A percentile compares a stretch with the other conserved stretches of the same genome.
phyloP scores from a whole-genome alignment of 2,113 vertebrate genomes.

The Gobius niger region DNA sequence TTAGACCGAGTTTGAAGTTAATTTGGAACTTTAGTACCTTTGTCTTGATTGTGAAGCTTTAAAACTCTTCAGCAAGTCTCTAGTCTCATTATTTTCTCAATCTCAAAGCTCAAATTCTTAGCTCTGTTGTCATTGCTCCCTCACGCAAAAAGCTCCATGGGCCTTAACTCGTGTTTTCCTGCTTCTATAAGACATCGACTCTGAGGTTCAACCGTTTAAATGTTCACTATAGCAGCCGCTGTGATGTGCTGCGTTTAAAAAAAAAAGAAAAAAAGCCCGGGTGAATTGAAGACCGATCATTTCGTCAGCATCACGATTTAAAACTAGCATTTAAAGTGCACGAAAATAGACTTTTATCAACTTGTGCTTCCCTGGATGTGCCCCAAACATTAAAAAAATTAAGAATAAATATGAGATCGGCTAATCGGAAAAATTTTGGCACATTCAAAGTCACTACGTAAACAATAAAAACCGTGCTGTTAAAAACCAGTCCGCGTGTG shows the following conservation, averaged over 20 bases:
- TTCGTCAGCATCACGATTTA: constrained; percentile 15
- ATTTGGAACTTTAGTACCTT: no score
- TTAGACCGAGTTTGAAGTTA: no score
- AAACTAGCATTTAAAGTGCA: constrained; percentile 52
- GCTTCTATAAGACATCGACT: no score
- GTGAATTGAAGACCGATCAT: not conserved
- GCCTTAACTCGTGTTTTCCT: no score
- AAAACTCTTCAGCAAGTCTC: no score
- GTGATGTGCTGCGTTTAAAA: not conserved
- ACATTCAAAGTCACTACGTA: constrained; percentile 19
- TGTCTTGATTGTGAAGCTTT: no score
- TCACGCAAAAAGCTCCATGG: no score
- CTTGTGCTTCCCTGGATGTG: not conserved
- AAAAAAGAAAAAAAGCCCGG: not conserved
- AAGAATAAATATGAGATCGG: constrained; percentile 37
- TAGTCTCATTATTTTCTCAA: no score
- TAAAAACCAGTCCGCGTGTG: constrained; percentile 1
- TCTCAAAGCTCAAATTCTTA: no score
- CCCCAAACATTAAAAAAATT: constrained; percentile 2
- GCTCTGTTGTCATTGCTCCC: no score
- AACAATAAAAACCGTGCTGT: constrained; percentile 18
- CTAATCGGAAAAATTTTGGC: constrained; percentile 18
- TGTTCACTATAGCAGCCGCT: no score
- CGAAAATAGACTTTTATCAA: not conserved
- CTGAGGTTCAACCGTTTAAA: no score